phyloP scores from a whole-genome alignment of 2,797 vertebrate species.

The Cheirogaleus major region DNA sequence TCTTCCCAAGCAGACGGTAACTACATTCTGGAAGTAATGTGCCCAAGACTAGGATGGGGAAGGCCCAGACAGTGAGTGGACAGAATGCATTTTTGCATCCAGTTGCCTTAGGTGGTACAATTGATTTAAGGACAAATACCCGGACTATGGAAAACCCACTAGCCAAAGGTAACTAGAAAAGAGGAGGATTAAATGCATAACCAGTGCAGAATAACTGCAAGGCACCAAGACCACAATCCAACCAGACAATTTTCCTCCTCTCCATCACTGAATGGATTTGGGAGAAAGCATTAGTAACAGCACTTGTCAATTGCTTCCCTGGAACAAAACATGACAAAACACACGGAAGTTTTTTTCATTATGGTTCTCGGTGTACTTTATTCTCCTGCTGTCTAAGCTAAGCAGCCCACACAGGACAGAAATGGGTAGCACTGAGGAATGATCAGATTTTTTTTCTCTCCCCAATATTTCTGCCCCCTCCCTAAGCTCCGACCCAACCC shows the following conservation, averaged over 20 bases:
- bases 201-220: conserved; percentile 65
- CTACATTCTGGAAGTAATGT: conserved; percentile 72
- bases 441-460: conserved; percentile 84
- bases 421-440: conserved; percentile 89
- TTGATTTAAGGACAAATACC: conserved; percentile 47
- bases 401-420: conserved; percentile 88
- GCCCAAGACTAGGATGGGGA: conserved; percentile 59
- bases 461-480: conserved; percentile 77
- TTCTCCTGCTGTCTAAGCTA: conserved; percentile 88
- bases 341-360: conserved; percentile 82
- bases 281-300: conserved; percentile 69
- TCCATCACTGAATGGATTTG: conserved; percentile 58
- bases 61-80: conserved; percentile 39
- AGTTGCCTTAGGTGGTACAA: conserved; percentile 35
- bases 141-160: conserved; percentile 45
- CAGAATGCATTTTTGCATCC: conserved; percentile 43
- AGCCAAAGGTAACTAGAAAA: conserved; percentile 59
- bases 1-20: conserved; percentile 70
- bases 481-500: conserved; percentile 67
- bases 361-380: conserved; percentile 89
- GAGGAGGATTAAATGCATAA: conserved; percentile 63
- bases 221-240: conserved; percentile 74
- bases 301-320: conserved; percentile 59
- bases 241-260: conserved; percentile 53
- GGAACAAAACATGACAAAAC: conserved; percentile 78